A percentile compares a stretch with the other conserved stretches of the same genome.
Conservation (phyloP, 2,113 vertebrate species). For the Porphyrio hochstetteri region DNA sequence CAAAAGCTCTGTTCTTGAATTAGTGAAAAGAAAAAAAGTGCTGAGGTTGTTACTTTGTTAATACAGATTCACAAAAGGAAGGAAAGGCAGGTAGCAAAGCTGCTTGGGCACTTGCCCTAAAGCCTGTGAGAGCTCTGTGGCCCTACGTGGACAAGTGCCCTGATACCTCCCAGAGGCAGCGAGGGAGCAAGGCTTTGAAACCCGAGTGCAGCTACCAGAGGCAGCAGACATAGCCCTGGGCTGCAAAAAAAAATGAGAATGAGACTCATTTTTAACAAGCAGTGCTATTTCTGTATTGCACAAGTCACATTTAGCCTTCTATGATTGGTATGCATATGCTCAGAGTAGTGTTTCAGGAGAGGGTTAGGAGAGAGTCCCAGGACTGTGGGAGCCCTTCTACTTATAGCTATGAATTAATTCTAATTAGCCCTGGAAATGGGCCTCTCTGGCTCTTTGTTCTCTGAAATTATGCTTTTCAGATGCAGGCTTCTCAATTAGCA, state of each 20-base stretch:
- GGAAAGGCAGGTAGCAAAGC: neutral
- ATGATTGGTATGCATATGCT: constrained; percentile 45
- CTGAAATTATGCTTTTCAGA: constrained; percentile 49
- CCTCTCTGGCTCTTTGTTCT: constrained; percentile 26
- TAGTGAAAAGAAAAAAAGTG: neutral
- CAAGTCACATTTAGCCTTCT: neutral
- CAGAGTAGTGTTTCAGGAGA: constrained; percentile 35
- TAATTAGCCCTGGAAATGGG: constrained; percentile 23
- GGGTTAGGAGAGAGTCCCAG: constrained; percentile 33
- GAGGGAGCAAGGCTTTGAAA: neutral
- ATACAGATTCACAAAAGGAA: neutral
- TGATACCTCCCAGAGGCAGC: neutral
- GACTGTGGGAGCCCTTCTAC: constrained; percentile 39
- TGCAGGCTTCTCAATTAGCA: constrained; percentile 51
- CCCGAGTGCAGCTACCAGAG: neutral
- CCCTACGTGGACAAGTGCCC: fast-evolving
- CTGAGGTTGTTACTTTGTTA: neutral
- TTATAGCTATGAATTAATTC: constrained; percentile 64
- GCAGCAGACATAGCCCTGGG: neutral
- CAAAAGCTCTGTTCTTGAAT: neutral
- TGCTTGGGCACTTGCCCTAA: fast-evolving
- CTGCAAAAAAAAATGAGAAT: neutral
- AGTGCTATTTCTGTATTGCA: constrained; percentile 51
- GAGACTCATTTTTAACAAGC: constrained; percentile 36
- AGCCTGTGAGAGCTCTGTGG: neutral